Evolutionary conservation across 2,888 invertebrate genomes (phyloP), one percentile per base, ranked within the genome.

Genomic region (Boloria selene): DNA sequence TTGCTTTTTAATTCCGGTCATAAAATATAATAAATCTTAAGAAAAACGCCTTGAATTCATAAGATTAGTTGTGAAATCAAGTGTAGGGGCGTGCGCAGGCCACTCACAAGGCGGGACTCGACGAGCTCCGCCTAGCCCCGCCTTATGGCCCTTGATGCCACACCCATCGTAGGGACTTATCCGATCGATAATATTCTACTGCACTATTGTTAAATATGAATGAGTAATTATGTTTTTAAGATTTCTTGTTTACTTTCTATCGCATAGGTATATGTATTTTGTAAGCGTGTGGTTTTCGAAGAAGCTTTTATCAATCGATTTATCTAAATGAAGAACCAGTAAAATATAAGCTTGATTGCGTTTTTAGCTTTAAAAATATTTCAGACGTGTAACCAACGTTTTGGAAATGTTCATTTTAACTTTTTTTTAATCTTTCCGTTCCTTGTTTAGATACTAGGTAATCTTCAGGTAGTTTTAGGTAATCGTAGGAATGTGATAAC

Each of bases 51-150:
- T 7, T 16, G 47, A 16, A 49, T 31, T 26, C 49, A 49, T 38
- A 13, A 59, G 49, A 59, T 47, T 59, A 59, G 17, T 31, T 31
- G 2, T 38, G 38, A 50, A 64, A 44, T 31, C 49, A 44, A 44
- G 13, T 49, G 68, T 70, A 64, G 68, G 79, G 84, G 85, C 85
- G 84, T 77, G 79, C 82, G 79, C 74, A 77, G 80, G 81, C 71
- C 71, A 71, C 60, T 72, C 75, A 70, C 77, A 81, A 84, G 67
- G 74, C 79, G 59, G 59, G 31, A 42, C 67, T 38, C 45, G 44
- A 63, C 61, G 49, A 69, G 73, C 84, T 80, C 86, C 83, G 74
- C 84, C 82, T 74, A 66, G 61, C 75, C 75, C 80, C 83, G 81
- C 71, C 74, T 71, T 65, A 69, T 61, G 70, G 74, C 76, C 77